Base-by-base conservation (phyloP, 1,140 invertebrate species). In the Cydia splendana region DNA sequence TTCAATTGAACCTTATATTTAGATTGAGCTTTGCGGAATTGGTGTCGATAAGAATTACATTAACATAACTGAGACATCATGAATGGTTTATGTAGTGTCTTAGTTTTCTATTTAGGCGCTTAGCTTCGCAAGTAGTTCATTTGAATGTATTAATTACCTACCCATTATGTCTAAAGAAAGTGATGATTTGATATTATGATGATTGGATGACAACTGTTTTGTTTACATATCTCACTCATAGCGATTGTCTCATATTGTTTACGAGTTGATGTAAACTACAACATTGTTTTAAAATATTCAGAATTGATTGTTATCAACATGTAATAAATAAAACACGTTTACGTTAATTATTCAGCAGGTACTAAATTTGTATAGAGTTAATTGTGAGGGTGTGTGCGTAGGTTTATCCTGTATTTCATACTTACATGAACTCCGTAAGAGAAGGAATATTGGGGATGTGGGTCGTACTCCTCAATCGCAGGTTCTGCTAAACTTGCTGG, bases 341-440 rank as follows among this genome's bases (percentile, higher is more conserved):
- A 42, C 24, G 38, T 42, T 42, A 30, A 0, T 30, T 30, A 42
- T 48, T 12, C 45, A 51, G 48, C 10, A 42, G 48, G 48, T 51
- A 51, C 45, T 15, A 7, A 38, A 38, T 38, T 38, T 38, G 7
- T 42, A 42, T 42, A 42, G 9, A 42, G 9, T 42, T 9, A 42
- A 48, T 48, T 15, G 5, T 34, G 34, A 0, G 34, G 2, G 34
- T 34, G 34, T 34, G 34, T 6, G 34, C 5, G 10, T 42, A 42
- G 42, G 7, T 13, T 42, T 42, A 48, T 48, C 12, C 45, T 48
- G 7, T 48, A 48, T 48, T 78, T 4, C 71, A 10, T 81, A 91
- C 90, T 91, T 76, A 91, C 90, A 78, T 88, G 84, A 15, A 90
- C 86, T 74, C 84, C 86, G 78, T 91, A 91, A 9, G 88, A 86